Percentiles rank a stretch among this genome's conserved stretches.
phyloP scores from a whole-genome alignment of 2,113 vertebrate genomes.

The Castor canadensis region DNA sequence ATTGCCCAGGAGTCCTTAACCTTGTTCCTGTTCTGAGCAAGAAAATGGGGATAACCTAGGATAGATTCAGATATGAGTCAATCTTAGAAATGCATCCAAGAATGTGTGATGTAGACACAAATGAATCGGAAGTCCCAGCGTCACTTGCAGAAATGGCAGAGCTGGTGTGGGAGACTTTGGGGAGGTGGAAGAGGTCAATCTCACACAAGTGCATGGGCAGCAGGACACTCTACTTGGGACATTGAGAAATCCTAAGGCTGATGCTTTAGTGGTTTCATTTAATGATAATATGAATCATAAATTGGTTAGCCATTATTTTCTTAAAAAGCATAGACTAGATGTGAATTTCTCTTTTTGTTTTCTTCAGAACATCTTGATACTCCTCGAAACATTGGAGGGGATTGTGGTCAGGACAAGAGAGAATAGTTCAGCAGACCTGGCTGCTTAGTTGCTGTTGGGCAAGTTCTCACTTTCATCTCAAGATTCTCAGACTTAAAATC shows the following conservation, averaged over 20 bases:
- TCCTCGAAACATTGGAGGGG: not conserved
- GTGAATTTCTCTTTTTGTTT: not conserved
- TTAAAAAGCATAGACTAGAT: not conserved
- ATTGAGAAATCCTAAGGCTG: not conserved
- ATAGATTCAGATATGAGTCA: no score
- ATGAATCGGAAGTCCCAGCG: no score
- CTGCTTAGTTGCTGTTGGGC: fast-evolving
- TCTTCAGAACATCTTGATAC: not conserved
- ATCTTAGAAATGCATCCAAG: not conserved
- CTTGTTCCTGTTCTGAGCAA: not conserved
- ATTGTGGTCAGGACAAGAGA: no score
- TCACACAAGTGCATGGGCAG: not conserved
- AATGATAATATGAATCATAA: not conserved
- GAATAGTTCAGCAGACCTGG: not conserved
- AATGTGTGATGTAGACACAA: not conserved
- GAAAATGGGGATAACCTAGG: no score
- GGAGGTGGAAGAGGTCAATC: not conserved
- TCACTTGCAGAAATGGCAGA: not conserved
- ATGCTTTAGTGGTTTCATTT: not conserved
- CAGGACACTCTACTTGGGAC: not conserved
- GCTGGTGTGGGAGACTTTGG: not conserved
- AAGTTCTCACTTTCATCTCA: not conserved
- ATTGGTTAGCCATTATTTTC: not conserved
- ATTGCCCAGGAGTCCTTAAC: not conserved
- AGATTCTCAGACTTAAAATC: not conserved